phyloP scores from a whole-genome alignment of 2,113 vertebrate genomes.

The Equus przewalskii region DNA sequence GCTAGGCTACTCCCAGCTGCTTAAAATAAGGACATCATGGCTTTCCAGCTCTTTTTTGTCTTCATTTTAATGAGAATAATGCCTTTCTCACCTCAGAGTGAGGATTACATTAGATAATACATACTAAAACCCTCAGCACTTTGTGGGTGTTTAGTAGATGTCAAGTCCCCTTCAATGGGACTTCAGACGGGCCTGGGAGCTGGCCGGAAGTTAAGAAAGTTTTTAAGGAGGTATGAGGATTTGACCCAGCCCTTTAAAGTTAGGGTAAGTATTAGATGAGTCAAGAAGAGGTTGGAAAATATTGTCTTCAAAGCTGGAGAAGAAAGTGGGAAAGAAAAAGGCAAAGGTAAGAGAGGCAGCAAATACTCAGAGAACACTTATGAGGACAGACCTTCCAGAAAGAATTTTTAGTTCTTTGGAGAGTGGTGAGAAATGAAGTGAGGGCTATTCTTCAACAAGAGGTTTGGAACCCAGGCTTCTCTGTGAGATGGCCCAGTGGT shows the following conservation, averaged over 20 bases:
- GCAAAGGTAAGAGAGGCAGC: background rate
- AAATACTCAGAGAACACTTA: background rate
- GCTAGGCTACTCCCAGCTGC: background rate
- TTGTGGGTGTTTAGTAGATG: background rate
- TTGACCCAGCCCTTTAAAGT: background rate
- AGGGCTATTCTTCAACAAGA: background rate
- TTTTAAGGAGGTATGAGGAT: background rate
- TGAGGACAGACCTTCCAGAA: background rate
- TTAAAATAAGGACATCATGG: background rate
- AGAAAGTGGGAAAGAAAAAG: background rate
- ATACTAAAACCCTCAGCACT: background rate
- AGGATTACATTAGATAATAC: background rate
- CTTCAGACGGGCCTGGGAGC: background rate
- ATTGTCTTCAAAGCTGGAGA: background rate
- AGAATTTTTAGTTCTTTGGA: background rate
- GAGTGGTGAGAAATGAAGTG: no score
- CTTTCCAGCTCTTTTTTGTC: background rate
- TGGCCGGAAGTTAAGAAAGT: background rate
- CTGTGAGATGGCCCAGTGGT: background rate
- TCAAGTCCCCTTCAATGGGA: accelerated
- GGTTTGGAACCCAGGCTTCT: background rate
- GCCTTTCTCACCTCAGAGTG: background rate
- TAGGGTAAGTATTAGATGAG: background rate
- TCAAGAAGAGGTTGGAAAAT: background rate
- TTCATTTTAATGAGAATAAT: background rate